Evolutionary conservation across 1,140 invertebrate genomes (phyloP).

Genomic region (Zaprionus kolodkinae): DNA sequence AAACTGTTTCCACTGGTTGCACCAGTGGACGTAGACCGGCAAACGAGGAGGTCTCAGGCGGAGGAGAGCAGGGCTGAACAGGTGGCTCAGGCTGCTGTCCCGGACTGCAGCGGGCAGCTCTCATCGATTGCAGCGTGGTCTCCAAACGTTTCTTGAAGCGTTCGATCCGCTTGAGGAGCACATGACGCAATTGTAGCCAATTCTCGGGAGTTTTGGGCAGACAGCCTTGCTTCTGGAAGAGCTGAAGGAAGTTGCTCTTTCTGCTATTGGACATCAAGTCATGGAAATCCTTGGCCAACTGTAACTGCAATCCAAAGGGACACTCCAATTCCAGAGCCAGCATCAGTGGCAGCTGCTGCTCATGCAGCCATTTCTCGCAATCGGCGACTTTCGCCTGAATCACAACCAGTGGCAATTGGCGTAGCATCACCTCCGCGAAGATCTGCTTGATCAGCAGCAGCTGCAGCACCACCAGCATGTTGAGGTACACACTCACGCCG

Average conservation of each 20-base stretch:
- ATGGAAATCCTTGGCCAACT: slow-evolving; percentile 45
- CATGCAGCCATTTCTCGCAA: neutral
- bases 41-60: neutral
- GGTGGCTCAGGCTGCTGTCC: neutral
- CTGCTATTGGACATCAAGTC: neutral
- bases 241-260: neutral
- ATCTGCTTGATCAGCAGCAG: slow-evolving; percentile 9
- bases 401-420: slow-evolving; percentile 8
- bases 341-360: neutral
- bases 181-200: slow-evolving; percentile 26
- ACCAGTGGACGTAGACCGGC: neutral
- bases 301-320: slow-evolving; percentile 48
- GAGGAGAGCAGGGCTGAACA: too few species aligned
- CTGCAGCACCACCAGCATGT: slow-evolving; percentile 26
- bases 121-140: neutral
- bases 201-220: neutral
- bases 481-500: slow-evolving; percentile 4
- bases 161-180: slow-evolving; percentile 2
- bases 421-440: slow-evolving; percentile 21
- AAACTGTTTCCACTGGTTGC: neutral
- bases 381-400: neutral
- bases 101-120: neutral
- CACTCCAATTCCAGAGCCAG: neutral
- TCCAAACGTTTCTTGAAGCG: neutral
- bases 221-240: neutral